Base-by-base conservation (phyloP, 2,113 vertebrate species). In the Brachionichthys hirsutus region DNA sequence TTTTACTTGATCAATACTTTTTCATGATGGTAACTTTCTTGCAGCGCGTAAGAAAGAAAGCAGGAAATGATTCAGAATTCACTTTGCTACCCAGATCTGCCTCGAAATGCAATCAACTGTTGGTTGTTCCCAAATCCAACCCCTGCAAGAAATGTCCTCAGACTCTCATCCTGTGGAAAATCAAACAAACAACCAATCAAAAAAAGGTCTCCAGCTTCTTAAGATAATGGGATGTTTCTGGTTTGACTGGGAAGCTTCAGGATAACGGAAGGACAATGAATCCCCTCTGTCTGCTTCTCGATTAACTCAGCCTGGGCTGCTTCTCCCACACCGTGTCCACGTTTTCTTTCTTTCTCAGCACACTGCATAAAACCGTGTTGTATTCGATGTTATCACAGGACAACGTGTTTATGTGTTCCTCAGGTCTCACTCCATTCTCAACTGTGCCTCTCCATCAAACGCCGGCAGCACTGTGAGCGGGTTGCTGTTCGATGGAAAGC, bases 341-440 rank as follows among this genome's bases (percentile, higher is more conserved):
- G 20, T 50, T 14, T 10, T 36, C 15, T 18, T 41, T 34, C 20
- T 19, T 9, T 34, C 12, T 24, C 9, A 20, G 17, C 14, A 8
- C 13, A 8, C 30, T 34, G n/a, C 17, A 56, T 22, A 35, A 46
- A 11, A 11, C 24, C 8, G 24, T 15, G 38, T 54, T 2, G 3
- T 46, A 11, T 51, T 45, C 12, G 35, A 44, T n/a, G 48, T 5
- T 15, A 8, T 9, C 13, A 2, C 22, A 6, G 40, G 19, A 71
- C 51, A 36, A 61, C 24, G 3, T 49, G 15, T 72, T 22, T 61
- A 38, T 85, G 0, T 15, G 65, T 78, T 85, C 49, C 70, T 19
- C 89, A 99, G 97, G 69, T 98, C 96, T 30, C 93, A 95, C 78
- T 99, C 97, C 1, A 91, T 98, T 73, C 88, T 94, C 73, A 95